Evolutionary conservation across 64 coral and sea anemone genomes (phyloP).

Genomic region (Montipora cactus): DNA sequence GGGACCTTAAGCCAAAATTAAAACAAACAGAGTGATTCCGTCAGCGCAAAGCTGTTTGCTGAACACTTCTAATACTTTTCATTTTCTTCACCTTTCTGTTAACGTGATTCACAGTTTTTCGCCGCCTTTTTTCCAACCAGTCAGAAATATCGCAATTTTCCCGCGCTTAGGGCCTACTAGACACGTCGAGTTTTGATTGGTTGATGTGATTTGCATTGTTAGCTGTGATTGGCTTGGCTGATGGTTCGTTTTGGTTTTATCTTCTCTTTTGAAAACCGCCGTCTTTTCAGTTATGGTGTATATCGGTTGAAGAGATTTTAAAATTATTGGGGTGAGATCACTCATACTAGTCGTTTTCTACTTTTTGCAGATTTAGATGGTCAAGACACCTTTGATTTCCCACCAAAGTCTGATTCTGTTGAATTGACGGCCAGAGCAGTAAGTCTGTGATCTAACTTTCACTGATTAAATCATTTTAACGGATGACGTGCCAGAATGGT

Average conservation of each 20-base stretch:
- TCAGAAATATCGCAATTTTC: not conserved
- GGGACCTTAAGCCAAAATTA: too few relatives aligned
- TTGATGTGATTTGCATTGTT: not conserved
- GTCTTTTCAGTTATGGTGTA: not conserved
- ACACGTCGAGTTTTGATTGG: too few relatives aligned
- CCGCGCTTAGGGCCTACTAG: not conserved
- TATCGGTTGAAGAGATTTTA: not conserved
- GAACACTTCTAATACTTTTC: too few relatives aligned
- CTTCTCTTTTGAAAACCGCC: not conserved
- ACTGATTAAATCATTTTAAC: too few relatives aligned
- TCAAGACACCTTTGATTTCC: conserved; percentile 72
- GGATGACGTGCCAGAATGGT: too few relatives aligned
- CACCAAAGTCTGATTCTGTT: conserved; percentile 83
- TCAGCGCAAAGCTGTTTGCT: not conserved
- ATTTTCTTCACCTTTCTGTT: too few relatives aligned
- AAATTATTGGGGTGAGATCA: too few relatives aligned
- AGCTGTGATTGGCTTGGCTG: not conserved
- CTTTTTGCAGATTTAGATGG: not conserved
- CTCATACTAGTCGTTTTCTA: not conserved
- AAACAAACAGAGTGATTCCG: too few relatives aligned
- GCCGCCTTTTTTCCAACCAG: not conserved
- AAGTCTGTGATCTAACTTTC: conserved; percentile 18
- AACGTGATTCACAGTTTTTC: too few relatives aligned
- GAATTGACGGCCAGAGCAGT: conserved; percentile 91
- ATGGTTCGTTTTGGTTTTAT: not conserved